A percentile compares a stretch with the other conserved stretches of the same genome.
phyloP scores from a whole-genome alignment of 1,140 invertebrate genomes.

The Cyclargus thomasi region DNA sequence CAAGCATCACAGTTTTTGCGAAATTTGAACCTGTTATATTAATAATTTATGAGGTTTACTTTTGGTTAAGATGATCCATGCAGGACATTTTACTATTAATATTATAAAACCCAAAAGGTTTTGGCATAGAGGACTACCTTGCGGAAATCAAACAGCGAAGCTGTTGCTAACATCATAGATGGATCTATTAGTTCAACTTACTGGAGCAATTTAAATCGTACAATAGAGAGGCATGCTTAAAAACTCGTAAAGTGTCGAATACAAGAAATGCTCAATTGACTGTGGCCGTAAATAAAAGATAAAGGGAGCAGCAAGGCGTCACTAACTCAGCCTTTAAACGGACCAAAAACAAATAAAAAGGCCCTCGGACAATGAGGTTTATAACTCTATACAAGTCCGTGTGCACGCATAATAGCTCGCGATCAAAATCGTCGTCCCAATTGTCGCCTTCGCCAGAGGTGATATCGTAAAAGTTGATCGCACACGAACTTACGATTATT shows the following conservation, averaged over 20 bases:
- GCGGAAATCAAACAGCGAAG: background rate
- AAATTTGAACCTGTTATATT: background rate
- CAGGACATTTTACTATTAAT: too few species aligned
- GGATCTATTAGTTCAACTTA: background rate
- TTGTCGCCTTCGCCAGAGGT: slow-evolving; percentile 46
- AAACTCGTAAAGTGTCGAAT: slow-evolving; percentile 25
- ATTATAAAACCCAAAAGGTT: too few species aligned
- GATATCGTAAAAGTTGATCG: slow-evolving; percentile 56
- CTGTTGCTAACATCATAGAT: background rate
- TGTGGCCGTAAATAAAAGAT: slow-evolving; percentile 39
- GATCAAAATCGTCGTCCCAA: slow-evolving; percentile 56
- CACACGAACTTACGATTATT: slow-evolving; percentile 40
- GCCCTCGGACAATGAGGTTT: slow-evolving; percentile 46
- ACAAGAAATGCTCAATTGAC: slow-evolving; percentile 25
- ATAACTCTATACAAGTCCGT: slow-evolving; percentile 59
- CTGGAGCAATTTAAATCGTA: background rate
- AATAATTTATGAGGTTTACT: too few species aligned
- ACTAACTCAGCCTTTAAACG: slow-evolving; percentile 42
- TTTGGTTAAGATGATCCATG: too few species aligned
- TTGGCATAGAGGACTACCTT: too few species aligned
- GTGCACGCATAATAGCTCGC: slow-evolving; percentile 55
- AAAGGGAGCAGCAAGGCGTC: slow-evolving; percentile 38
- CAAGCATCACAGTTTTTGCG: background rate
- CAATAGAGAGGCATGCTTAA: slow-evolving; percentile 21
- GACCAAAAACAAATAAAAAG: slow-evolving; percentile 47